Evolutionary conservation across 2,113 vertebrate species (phyloP).

Genomic region (Oceanodroma tethys): DNA sequence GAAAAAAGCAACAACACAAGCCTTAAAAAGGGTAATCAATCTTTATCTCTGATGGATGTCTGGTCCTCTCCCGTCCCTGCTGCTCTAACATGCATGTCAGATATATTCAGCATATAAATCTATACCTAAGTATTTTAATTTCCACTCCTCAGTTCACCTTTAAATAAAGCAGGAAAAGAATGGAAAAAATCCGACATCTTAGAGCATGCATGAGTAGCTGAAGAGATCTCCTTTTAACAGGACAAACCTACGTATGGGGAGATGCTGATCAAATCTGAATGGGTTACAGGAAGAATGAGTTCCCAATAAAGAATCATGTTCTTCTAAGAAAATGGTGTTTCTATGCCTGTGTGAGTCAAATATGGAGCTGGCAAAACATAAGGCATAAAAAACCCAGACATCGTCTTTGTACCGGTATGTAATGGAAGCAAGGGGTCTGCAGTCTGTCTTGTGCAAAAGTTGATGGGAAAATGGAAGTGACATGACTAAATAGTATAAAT

Average conservation of each 20-base stretch:
- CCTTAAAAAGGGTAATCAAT: neutral
- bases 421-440: neutral
- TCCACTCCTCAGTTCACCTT: neutral
- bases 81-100: neutral
- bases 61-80: neutral
- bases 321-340: neutral
- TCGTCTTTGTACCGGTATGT: neutral
- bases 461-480: neutral
- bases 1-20: neutral
- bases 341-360: neutral
- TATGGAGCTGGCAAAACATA: neutral
- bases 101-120: neutral
- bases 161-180: neutral
- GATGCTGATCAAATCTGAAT: neutral
- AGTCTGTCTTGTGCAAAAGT: neutral
- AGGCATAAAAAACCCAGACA: neutral
- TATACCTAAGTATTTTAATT: neutral
- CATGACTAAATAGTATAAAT: neutral
- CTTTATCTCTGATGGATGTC: neutral
- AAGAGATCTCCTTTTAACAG: neutral
- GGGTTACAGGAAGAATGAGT: neutral
- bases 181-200: neutral
- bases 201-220: neutral
- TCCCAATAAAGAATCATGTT: neutral
- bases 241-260: neutral